phyloP scores from a whole-genome alignment of 2,113 vertebrate genomes.

The Octodon degus region DNA sequence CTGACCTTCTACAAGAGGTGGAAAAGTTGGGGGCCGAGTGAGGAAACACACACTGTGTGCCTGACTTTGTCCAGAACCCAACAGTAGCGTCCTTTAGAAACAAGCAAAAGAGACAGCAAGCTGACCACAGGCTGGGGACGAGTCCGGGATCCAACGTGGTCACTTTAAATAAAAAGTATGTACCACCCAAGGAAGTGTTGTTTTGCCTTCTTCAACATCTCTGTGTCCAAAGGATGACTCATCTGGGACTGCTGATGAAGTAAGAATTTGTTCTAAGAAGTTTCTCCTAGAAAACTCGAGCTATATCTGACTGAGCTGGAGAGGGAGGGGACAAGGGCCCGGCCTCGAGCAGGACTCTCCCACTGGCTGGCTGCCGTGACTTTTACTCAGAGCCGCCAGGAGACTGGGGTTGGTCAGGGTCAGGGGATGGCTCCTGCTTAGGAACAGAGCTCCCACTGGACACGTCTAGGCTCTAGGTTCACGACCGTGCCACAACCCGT shows the following conservation, averaged over 20 bases:
- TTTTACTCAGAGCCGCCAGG: not conserved
- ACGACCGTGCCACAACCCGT: accelerated
- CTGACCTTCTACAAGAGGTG: too few species aligned
- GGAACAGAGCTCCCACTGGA: not conserved
- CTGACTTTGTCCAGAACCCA: accelerated
- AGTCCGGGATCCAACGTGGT: not conserved
- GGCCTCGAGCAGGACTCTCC: not conserved
- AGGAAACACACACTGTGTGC: accelerated
- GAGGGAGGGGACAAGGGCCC: not conserved
- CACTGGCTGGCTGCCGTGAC: accelerated
- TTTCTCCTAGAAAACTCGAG: conserved; percentile 46
- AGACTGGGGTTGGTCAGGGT: not conserved
- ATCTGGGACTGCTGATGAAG: not conserved
- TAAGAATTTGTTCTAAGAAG: conserved; percentile 54
- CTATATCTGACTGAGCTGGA: not conserved
- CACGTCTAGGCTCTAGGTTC: not conserved
- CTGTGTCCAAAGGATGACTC: conserved; percentile 25
- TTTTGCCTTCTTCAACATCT: not conserved
- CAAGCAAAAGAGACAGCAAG: not conserved
- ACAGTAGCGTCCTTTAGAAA: not conserved
- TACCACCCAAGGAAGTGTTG: not conserved
- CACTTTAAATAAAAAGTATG: not conserved
- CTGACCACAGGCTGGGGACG: not conserved
- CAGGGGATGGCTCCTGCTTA: too few species aligned
- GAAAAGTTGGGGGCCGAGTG: not conserved